Percentiles rank a stretch among this genome's conserved stretches.
phyloP scores from a whole-genome alignment of 2,113 vertebrate species.

The Paraplagusia blochii region DNA sequence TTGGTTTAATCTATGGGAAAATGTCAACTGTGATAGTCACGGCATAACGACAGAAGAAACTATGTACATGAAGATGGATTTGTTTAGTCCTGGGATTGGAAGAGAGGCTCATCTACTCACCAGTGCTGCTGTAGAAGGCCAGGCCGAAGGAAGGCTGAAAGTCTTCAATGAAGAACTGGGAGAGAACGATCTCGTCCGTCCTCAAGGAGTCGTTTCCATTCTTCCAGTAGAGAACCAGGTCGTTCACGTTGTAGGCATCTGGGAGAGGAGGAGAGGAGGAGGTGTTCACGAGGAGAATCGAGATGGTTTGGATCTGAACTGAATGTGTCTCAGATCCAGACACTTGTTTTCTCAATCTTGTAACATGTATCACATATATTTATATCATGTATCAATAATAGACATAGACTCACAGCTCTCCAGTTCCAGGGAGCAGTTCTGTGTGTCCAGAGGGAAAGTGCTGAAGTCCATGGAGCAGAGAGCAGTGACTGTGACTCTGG shows the following conservation, averaged over 20 bases:
- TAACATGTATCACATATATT: no score
- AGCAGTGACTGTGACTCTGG: constrained; percentile 89
- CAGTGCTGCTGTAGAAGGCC: constrained; percentile 92
- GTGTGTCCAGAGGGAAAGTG: constrained; percentile 90
- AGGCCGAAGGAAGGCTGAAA: constrained; percentile 91
- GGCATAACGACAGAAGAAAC: no score
- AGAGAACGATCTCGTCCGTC: constrained; percentile 89
- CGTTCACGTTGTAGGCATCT: constrained; percentile 93
- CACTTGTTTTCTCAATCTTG: no score
- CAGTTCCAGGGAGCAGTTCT: constrained; percentile 90
- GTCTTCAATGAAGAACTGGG: constrained; percentile 91
- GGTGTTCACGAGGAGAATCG: background rate
- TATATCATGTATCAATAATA: no score
- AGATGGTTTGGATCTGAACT: no score
- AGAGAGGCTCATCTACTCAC: constrained; percentile 64
- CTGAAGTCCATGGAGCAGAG: constrained; percentile 95
- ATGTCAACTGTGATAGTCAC: no score
- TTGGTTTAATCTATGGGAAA: no score
- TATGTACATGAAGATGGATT: no score
- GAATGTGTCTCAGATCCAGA: no score
- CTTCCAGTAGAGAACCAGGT: constrained; percentile 93
- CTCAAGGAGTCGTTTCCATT: constrained; percentile 88
- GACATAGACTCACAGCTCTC: constrained; percentile 97
- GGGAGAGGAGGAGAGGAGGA: constrained; percentile 51
- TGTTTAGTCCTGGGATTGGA: no score